phyloP scores from a whole-genome alignment of 2,888 invertebrate genomes.

The Chloroclystis v-ata region DNA sequence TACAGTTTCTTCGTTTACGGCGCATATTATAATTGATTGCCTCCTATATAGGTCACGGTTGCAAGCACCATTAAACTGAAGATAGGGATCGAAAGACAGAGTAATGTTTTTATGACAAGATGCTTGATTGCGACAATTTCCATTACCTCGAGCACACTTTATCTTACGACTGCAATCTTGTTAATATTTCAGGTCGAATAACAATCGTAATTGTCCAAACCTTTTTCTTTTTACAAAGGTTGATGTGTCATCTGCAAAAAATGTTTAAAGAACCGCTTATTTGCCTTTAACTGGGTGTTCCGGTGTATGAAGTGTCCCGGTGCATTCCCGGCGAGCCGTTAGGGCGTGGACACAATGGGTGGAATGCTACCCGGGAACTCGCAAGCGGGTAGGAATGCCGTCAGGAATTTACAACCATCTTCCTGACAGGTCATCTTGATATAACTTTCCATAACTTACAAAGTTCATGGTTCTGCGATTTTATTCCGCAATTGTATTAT shows the following conservation, averaged over 20 bases:
- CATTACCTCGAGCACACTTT: conserved; percentile 25
- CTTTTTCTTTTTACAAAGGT: conserved; percentile 2
- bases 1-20: conserved; percentile 53
- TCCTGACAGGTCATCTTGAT: conserved; percentile 35
- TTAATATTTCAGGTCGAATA: neutral
- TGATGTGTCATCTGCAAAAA: conserved; percentile 35
- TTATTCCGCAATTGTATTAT: no score
- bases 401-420: conserved; percentile 51
- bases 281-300: conserved; percentile 43
- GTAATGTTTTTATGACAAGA: conserved; percentile 32
- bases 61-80: conserved; percentile 37
- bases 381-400: conserved; percentile 55
- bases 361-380: conserved; percentile 44
- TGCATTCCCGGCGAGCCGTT: conserved; percentile 51
- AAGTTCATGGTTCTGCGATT: conserved; percentile 17
- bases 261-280: conserved; percentile 29
- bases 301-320: conserved; percentile 45
- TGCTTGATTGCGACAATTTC: conserved; percentile 26
- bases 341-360: conserved; percentile 51
- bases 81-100: conserved; percentile 54
- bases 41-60: conserved; percentile 59
- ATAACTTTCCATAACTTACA: conserved; percentile 12
- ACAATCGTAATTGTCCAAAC: neutral
- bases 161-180: conserved; percentile 3
- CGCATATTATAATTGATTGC: conserved; percentile 59